Percentiles rank a stretch among this genome's conserved stretches.
These are phyloP conservation scores for Empis stercorea DNA, from an alignment of 2,888 invertebrate species.

Conservation along the genomic window DNA sequence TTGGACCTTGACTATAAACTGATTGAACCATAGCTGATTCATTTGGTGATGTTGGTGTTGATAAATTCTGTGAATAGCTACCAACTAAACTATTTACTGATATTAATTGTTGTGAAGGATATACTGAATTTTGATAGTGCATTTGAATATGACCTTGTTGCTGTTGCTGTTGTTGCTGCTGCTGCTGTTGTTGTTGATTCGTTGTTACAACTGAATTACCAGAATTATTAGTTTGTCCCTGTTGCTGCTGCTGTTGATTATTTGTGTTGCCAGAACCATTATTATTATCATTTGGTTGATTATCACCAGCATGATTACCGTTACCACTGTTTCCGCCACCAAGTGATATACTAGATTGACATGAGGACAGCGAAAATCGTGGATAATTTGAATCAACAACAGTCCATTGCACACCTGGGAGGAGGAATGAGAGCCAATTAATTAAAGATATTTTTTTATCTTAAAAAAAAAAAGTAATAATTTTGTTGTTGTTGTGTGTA, in stretches of 20 bases:
- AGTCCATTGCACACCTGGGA: slow-evolving; percentile 77
- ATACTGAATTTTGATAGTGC: slow-evolving; percentile 22
- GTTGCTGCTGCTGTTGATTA: slow-evolving; percentile 20
- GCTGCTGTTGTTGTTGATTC: slow-evolving; percentile 18
- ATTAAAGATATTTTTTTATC: slow-evolving; percentile 6
- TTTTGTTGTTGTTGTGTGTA: not conserved
- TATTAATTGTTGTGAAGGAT: slow-evolving; percentile 36
- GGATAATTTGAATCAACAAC: slow-evolving; percentile 71
- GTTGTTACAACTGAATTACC: slow-evolving; percentile 5
- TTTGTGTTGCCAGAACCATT: slow-evolving; percentile 17
- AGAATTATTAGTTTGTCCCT: slow-evolving; percentile 16
- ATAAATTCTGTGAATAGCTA: slow-evolving; percentile 39
- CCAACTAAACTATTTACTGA: slow-evolving; percentile 39
- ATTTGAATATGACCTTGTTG: slow-evolving; percentile 20
- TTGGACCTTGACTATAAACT: slow-evolving; percentile 38
- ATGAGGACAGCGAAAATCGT: slow-evolving; percentile 56
- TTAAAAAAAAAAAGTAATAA: not conserved
- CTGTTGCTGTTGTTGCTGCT: slow-evolving; percentile 22
- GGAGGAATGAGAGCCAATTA: slow-evolving; percentile 38
- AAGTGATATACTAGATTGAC: slow-evolving; percentile 41
- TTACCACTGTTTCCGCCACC: slow-evolving; percentile 29
- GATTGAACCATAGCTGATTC: slow-evolving; percentile 41
- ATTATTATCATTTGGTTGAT: slow-evolving; percentile 17
- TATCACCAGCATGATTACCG: slow-evolving; percentile 31
- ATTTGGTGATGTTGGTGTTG: slow-evolving; percentile 43